phyloP scores from a whole-genome alignment of 2,888 invertebrate species.

The Dicranocentrus wangi region DNA sequence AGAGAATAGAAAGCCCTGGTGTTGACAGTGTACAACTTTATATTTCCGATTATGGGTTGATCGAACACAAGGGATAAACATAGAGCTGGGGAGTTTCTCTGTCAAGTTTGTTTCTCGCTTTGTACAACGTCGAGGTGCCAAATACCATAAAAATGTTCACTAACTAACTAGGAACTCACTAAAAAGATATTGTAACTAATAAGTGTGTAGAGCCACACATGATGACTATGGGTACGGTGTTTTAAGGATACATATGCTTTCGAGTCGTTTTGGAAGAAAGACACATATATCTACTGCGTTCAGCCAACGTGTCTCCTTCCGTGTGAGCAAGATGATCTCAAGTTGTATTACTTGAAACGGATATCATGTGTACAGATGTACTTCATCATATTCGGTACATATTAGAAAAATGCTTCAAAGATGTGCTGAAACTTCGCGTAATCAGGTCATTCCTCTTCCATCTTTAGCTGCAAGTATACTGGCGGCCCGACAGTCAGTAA shows the following conservation, averaged over 20 bases:
- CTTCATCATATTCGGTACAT: neutral
- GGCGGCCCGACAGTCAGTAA: no score
- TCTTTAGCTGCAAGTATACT: neutral
- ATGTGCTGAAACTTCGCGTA: neutral
- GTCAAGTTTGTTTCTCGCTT: slow-evolving; percentile 3
- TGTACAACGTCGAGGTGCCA: slow-evolving; percentile 5
- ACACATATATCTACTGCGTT: neutral
- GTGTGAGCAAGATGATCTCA: neutral
- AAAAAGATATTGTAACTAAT: no score
- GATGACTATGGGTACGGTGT: no score
- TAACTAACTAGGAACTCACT: no score
- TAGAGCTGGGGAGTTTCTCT: neutral
- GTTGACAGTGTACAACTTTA: slow-evolving; percentile 26
- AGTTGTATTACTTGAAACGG: neutral
- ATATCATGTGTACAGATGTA: neutral
- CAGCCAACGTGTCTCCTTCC: neutral
- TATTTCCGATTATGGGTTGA: slow-evolving; percentile 44
- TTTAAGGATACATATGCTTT: no score
- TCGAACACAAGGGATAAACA: neutral
- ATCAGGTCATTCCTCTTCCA: slow-evolving; percentile 1
- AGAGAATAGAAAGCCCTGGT: slow-evolving; percentile 34
- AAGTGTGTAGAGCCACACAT: neutral
- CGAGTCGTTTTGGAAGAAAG: no score
- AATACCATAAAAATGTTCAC: neutral
- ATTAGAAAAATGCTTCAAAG: no score